A percentile compares a stretch with the other conserved stretches of the same genome.
phyloP scores from a whole-genome alignment of 2,888 invertebrate species.

The Napeogenes sylphis region DNA sequence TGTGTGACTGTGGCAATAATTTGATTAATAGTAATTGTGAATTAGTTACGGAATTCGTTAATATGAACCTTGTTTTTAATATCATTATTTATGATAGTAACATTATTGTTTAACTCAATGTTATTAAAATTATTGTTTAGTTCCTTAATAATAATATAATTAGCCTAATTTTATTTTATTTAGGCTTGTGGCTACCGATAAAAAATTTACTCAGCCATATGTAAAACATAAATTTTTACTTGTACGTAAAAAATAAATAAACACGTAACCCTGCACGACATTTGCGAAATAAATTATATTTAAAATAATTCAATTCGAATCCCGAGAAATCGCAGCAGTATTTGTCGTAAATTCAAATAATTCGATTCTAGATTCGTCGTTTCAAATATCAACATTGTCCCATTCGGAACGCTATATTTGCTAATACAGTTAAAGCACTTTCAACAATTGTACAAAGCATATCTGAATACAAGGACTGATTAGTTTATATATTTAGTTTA shows the following conservation, averaged over 20 bases:
- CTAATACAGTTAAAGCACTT: conserved; percentile 14
- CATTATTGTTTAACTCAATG: no score
- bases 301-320: neutral
- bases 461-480: conserved; percentile 18
- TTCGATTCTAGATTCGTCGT: neutral
- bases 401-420: conserved; percentile 17
- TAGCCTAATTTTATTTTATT: neutral
- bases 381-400: conserved; percentile 12
- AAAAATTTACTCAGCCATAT: no score
- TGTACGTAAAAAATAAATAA: neutral
- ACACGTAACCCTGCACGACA: no score
- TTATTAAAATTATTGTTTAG: no score
- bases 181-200: no score
- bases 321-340: neutral
- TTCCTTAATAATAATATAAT: neutral
- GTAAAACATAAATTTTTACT: neutral
- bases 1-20: no score
- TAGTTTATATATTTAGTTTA: no score
- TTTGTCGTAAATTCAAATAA: conserved; percentile 1
- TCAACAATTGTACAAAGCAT: conserved; percentile 6
- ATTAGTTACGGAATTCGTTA: no score
- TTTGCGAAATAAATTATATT: neutral
- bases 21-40: no score
- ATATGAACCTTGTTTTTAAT: no score
- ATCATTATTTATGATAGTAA: no score